Evolutionary conservation across 2,113 vertebrate species (phyloP).

Genomic region (Mesembrinibis cayennensis): DNA sequence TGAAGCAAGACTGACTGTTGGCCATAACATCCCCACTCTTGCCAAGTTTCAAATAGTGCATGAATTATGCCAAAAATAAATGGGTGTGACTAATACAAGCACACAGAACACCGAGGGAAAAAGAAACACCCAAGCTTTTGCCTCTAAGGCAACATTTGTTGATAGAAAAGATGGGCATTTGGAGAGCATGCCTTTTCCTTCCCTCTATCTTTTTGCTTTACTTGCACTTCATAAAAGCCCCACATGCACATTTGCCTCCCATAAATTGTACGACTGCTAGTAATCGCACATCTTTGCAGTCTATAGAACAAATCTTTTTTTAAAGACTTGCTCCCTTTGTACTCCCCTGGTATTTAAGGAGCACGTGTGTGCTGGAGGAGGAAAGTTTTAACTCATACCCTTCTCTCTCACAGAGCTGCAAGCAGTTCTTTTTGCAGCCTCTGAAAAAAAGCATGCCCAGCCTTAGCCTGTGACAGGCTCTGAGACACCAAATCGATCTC

Average conservation of each 20-base stretch:
- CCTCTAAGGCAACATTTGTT: conserved; percentile 72
- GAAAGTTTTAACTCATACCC: conserved; percentile 65
- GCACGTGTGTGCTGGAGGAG: conserved; percentile 51
- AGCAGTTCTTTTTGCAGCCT: conserved; percentile 11
- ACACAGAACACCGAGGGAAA: conserved; percentile 63
- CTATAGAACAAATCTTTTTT: conserved; percentile 65
- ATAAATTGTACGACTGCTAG: conserved; percentile 69
- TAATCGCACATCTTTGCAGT: conserved; percentile 68
- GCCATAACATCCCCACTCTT: conserved; percentile 72
- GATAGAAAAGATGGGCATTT: conserved; percentile 68
- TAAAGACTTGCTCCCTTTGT: conserved; percentile 70
- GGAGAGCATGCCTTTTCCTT: conserved; percentile 44
- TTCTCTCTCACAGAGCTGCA: conserved; percentile 18
- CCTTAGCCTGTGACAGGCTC: conserved; percentile 43
- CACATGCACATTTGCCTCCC: conserved; percentile 66
- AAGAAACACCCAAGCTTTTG: conserved; percentile 65
- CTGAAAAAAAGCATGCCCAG: background rate
- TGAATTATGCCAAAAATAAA: conserved; percentile 81
- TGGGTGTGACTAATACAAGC: conserved; percentile 81
- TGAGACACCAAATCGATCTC: conserved; percentile 48
- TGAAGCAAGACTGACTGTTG: conserved; percentile 80
- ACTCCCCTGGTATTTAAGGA: conserved; percentile 66
- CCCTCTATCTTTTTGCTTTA: conserved; percentile 68
- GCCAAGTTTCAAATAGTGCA: conserved; percentile 78
- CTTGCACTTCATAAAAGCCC: conserved; percentile 74